These are phyloP conservation scores for Mionectes olivaceus DNA, from an alignment of 2,797 vertebrate genomes.

Conservation along the genomic window DNA sequence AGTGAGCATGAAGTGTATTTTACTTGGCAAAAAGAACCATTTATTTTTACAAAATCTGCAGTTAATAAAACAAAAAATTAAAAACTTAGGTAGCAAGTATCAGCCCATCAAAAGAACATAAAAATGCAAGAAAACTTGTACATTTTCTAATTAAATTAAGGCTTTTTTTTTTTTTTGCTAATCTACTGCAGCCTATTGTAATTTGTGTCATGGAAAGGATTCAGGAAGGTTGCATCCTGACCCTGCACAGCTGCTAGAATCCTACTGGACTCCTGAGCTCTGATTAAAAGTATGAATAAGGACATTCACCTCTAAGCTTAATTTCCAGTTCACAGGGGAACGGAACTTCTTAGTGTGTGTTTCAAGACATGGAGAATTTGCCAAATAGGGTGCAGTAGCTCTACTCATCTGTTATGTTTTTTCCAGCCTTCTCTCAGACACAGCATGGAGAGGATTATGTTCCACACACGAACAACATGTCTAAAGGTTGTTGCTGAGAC, in stretches of 20 bases:
- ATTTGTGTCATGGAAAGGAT: background rate
- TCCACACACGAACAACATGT: background rate
- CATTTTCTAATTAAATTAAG: background rate
- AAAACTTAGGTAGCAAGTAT: background rate
- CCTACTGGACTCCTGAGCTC: background rate
- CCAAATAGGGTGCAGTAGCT: background rate
- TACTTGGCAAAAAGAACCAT: background rate
- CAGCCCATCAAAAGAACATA: background rate
- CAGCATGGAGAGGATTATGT: accelerated
- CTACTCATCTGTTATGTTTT: background rate
- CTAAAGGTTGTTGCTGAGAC: background rate
- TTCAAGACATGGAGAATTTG: background rate
- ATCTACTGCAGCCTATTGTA: background rate
- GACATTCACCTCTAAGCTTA: background rate
- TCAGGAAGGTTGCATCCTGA: background rate
- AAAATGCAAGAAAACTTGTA: background rate
- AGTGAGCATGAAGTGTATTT: background rate
- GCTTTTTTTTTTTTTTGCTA: background rate
- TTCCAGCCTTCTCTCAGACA: background rate
- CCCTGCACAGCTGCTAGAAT: background rate
- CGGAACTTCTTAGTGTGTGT: background rate
- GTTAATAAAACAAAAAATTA: background rate
- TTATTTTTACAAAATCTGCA: background rate
- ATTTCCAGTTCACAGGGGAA: background rate
- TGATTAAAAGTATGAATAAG: background rate